Conservation (phyloP, 2,797 vertebrate genomes). For the Myotis pilosus region DNA sequence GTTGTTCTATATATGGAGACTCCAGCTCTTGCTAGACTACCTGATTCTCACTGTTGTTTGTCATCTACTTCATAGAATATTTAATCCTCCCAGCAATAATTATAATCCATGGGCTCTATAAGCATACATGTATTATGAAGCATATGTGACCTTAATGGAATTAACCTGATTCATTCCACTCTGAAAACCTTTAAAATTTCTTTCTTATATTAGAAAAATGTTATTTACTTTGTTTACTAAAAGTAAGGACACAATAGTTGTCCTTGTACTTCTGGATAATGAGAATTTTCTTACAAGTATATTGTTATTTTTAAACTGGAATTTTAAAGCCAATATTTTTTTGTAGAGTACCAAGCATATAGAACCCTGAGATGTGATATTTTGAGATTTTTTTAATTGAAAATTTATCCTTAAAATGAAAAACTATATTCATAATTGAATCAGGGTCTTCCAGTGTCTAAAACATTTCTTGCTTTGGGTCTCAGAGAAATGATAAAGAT, state of each 20-base stretch:
- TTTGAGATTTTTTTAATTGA: constrained; percentile 20
- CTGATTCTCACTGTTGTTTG: not conserved
- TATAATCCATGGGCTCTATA: not conserved
- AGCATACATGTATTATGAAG: constrained; percentile 25
- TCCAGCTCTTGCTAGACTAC: not conserved
- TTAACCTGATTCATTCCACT: constrained; percentile 24
- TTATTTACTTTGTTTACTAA: not conserved
- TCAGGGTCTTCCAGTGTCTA: not conserved
- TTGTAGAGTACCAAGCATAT: not conserved
- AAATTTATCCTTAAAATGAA: constrained; percentile 44
- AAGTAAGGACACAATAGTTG: constrained; percentile 3
- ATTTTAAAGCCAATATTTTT: constrained; percentile 30
- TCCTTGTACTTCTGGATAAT: not conserved
- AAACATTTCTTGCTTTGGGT: not conserved
- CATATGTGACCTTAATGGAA: constrained; percentile 31
- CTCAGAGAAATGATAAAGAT: constrained; percentile 16
- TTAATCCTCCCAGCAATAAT: constrained; percentile 56
- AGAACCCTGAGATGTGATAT: not conserved
- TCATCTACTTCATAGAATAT: not conserved
- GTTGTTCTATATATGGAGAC: not conserved
- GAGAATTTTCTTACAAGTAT: constrained; percentile 2
- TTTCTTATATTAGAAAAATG: not conserved
- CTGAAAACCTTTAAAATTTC: constrained; percentile 6
- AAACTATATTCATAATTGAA: constrained; percentile 1
- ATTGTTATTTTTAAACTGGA: constrained; percentile 37